Evolutionary conservation across 2,888 invertebrate genomes (phyloP).

Genomic region (Ommatoiulus sabulosus): DNA sequence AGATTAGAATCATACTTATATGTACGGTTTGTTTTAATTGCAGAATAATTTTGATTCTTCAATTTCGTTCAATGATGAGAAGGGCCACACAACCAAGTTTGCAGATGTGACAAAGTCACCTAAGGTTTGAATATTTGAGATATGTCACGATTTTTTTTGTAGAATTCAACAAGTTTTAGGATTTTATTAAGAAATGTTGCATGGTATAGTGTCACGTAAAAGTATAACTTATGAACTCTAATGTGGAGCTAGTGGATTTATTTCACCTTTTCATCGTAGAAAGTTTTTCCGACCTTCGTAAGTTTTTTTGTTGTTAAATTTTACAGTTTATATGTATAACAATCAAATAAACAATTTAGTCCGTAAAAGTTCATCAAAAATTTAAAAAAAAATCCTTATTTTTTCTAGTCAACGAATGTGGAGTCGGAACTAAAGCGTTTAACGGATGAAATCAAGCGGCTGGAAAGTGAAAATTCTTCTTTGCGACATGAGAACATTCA

Average conservation of each 20-base stretch:
- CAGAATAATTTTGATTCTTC: constrained; percentile 61
- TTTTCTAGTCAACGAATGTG: constrained; percentile 60
- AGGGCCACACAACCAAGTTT: not conserved
- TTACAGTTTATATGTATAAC: no score
- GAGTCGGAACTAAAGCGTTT: constrained; percentile 74
- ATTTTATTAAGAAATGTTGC: not conserved
- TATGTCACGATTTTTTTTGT: not conserved
- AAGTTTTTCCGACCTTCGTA: no score
- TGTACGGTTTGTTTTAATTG: constrained; percentile 8
- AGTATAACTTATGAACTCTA: no score
- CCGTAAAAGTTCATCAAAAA: no score
- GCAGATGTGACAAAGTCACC: constrained; percentile 22
- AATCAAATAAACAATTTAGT: no score
- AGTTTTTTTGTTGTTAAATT: no score
- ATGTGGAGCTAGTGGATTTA: not conserved
- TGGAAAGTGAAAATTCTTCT: constrained; percentile 82
- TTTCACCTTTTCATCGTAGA: no score
- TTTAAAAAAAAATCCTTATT: constrained; percentile 63
- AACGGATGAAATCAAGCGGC: constrained; percentile 79
- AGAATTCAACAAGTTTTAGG: not conserved
- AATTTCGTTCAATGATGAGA: constrained; percentile 54
- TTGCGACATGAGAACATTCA: constrained; percentile 87
- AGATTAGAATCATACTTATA: no score
- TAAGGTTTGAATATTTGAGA: not conserved
- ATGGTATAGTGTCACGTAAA: no score